Percentiles rank a stretch among this genome's conserved stretches.
Evolutionary conservation across 2,797 vertebrate genomes (phyloP).

Genomic region (Falco rusticolus): DNA sequence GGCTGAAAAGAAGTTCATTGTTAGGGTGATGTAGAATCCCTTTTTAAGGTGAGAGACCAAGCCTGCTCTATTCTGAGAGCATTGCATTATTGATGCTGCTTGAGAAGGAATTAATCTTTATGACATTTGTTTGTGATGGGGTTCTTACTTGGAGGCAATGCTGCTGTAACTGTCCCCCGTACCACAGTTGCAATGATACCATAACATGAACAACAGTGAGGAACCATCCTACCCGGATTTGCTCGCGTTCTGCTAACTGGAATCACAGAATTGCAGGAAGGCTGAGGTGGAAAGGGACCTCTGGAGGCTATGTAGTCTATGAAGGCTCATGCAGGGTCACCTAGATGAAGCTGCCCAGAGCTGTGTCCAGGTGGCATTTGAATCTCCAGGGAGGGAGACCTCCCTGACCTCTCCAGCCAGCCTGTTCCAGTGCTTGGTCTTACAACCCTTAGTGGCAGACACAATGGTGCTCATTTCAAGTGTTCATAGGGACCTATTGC

Average conservation of each 20-base stretch:
- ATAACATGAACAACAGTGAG: not conserved
- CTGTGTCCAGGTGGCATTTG: not conserved
- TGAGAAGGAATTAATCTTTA: not conserved
- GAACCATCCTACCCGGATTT: not conserved
- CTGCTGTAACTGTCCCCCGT: not conserved
- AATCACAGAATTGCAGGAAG: not conserved
- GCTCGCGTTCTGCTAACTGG: rapidly evolving
- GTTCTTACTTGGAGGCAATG: not conserved
- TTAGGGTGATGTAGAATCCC: not conserved
- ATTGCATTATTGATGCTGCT: not conserved
- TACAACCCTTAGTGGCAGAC: not conserved
- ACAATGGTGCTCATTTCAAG: not conserved
- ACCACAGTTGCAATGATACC: not conserved
- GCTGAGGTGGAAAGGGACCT: not conserved
- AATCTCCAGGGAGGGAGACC: not conserved
- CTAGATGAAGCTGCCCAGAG: not conserved
- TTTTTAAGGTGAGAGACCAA: not conserved
- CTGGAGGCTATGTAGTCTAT: not conserved
- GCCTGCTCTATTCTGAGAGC: not conserved
- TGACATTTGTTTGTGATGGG: no score
- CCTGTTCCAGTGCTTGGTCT: not conserved
- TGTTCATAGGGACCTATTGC: not conserved
- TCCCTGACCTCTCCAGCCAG: not conserved
- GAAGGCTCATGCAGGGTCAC: not conserved
- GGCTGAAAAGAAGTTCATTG: not conserved